phyloP scores from a whole-genome alignment of 2,113 vertebrate genomes.

The Crypturellus undulatus region DNA sequence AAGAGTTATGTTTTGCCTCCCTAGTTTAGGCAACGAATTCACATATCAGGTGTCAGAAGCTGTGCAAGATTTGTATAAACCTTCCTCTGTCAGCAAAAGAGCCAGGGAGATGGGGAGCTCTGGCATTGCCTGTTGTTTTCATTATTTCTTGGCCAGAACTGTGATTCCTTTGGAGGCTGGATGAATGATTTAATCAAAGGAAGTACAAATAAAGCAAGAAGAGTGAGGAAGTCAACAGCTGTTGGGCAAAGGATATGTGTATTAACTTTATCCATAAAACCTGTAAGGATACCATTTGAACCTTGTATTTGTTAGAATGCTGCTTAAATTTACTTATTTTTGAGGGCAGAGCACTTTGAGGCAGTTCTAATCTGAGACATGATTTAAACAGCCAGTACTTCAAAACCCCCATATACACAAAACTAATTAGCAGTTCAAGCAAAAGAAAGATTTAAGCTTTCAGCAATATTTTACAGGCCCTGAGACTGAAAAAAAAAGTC shows the following conservation, averaged over 20 bases:
- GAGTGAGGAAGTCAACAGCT: not conserved
- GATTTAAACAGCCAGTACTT: not conserved
- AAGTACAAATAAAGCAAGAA: slow-evolving; percentile 12
- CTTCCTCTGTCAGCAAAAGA: not conserved
- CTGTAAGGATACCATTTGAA: not conserved
- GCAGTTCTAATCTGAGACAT: not conserved
- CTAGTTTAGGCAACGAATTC: slow-evolving; percentile 43
- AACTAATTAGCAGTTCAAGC: slow-evolving; percentile 27
- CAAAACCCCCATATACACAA: slow-evolving; percentile 7
- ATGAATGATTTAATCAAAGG: slow-evolving; percentile 11
- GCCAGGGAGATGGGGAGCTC: not conserved
- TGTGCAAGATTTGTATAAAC: not conserved
- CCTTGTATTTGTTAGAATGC: not conserved
- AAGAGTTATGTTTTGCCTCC: not conserved
- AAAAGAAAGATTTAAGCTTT: slow-evolving; percentile 38
- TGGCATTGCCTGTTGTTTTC: not conserved
- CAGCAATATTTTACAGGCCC: slow-evolving; percentile 9
- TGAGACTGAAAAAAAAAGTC: not conserved
- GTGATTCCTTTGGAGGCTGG: not conserved
- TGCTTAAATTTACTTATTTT: not conserved
- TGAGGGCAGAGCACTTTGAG: not conserved
- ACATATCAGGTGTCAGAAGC: slow-evolving; percentile 30
- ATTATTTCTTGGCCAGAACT: slow-evolving; percentile 3
- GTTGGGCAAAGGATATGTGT: not conserved
- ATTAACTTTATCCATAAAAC: not conserved